Evolutionary conservation across 2,797 vertebrate species (phyloP), one percentile per base, ranked within the genome.

Genomic region (Pangasius larnaudii): DNA sequence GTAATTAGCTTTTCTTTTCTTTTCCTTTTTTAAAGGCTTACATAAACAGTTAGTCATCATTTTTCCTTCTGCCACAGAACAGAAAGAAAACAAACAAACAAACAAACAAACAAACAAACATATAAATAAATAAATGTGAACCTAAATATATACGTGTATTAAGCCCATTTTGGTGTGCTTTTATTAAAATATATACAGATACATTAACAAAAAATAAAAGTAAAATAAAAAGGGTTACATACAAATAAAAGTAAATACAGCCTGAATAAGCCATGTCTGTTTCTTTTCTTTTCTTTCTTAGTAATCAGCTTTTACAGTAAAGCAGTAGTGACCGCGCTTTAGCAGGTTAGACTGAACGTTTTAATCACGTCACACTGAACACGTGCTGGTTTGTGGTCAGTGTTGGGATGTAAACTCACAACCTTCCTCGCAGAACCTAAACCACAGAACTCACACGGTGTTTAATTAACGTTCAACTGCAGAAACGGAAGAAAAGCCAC

Each of bases 31-130:
- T 71, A 69, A 36, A 72, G 8, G 2, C 19, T 22, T 10, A 24
- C n/a, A 13, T 24, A 22, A 5, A 59, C 2, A 11, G 7, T n/a
- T n/a, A 51, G 74, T 77, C 74, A 53, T 53, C 27, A 53, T 51
- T 51, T 22, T 30, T 8, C 46, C 14, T 77, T 77, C 5, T 77
- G 6, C 1, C 2, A 53, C 49, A 77, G 46, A 77, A 51, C 27
- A 53, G 42, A 11, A 77, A 77, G n/a, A 18, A 77, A 77, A 30
- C 74, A 77, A 77, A 77, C 74, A 77, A 77, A 49, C 19, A 42
- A 24, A 39, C 18, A 39, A 24, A 65, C 61, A 39, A 39, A 39
- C 39, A 4, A 63, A 39, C 18, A 39, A 24, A 65, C 61, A 39
- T 4, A 39, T 4, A 4, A 63, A 36, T 36, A 63, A 63, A 63